Evolutionary conservation across 2,888 invertebrate species (phyloP).

Genomic region (Aphodius granarius): DNA sequence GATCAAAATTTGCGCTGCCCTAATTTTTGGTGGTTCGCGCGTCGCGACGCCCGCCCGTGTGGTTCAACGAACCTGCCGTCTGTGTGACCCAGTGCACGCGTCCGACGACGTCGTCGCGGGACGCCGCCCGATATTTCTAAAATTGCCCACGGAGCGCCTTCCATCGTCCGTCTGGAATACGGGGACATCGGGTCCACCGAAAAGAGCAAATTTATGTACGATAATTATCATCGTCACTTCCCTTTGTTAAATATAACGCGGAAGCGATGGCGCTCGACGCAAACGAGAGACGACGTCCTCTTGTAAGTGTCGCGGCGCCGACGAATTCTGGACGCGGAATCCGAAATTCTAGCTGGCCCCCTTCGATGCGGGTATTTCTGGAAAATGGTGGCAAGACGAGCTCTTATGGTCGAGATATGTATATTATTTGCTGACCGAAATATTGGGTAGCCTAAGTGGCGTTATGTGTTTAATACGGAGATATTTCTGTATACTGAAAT

Average conservation of each 20-base stretch:
- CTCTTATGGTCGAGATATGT: not conserved
- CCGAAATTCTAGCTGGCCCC: not conserved
- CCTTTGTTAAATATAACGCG: conserved; percentile 7
- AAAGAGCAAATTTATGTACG: conserved; percentile 10
- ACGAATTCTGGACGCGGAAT: not conserved
- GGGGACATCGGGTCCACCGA: not conserved
- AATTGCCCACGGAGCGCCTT: not conserved
- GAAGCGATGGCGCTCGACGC: conserved; percentile 10
- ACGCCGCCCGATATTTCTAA: conserved; percentile 6
- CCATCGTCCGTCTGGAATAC: not conserved
- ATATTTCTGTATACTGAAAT: no score
- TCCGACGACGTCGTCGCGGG: conserved; percentile 6
- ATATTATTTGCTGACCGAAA: not conserved
- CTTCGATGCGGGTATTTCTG: not conserved
- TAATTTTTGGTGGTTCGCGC: conserved; percentile 6
- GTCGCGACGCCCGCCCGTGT: not conserved
- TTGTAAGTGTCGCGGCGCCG: not conserved
- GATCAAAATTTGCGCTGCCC: not conserved
- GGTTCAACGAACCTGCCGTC: conserved; percentile 12
- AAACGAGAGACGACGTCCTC: no score
- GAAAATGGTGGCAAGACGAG: not conserved
- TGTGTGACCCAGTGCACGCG: conserved; percentile 13
- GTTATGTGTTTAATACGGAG: no score
- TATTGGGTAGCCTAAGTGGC: not conserved
- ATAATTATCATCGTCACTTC: not conserved